Evolutionary conservation across 2,797 vertebrate genomes (phyloP).

Genomic region (Kryptopterus vitreolus): DNA sequence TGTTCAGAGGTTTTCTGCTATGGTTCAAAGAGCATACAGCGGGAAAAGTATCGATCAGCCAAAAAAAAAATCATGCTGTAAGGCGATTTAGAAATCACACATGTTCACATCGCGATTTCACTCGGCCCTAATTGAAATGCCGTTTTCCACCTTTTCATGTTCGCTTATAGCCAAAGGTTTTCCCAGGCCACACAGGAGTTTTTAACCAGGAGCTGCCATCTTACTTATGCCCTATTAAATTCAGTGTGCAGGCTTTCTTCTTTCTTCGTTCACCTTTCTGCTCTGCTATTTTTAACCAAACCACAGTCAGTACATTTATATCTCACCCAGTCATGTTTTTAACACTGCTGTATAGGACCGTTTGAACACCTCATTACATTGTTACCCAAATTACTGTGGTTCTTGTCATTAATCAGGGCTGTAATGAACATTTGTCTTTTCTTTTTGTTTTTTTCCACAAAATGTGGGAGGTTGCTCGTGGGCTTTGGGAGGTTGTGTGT

Average conservation of each 20-base stretch:
- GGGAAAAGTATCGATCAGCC: too few species aligned
- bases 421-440: background rate
- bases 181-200: background rate
- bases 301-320: background rate
- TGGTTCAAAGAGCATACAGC: too few species aligned
- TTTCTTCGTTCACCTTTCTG: background rate
- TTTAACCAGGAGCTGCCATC: background rate
- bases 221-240: background rate
- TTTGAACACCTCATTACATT: slow-evolving; percentile 33
- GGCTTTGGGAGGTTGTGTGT: slow-evolving; percentile 33
- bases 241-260: background rate
- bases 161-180: background rate
- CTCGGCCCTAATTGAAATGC: too few species aligned
- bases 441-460: background rate
- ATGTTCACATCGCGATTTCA: too few species aligned
- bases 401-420: background rate
- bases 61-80: too few species aligned
- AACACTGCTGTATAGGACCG: background rate
- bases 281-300: background rate
- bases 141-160: background rate
- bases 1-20: too few species aligned
- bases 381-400: background rate
- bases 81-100: too few species aligned
- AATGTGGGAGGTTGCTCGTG: slow-evolving; percentile 9
- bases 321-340: background rate